Evolutionary conservation across 53 echinoderm and acorn worm genomes (phyloP).

Genomic region (Luidia sarsii): DNA sequence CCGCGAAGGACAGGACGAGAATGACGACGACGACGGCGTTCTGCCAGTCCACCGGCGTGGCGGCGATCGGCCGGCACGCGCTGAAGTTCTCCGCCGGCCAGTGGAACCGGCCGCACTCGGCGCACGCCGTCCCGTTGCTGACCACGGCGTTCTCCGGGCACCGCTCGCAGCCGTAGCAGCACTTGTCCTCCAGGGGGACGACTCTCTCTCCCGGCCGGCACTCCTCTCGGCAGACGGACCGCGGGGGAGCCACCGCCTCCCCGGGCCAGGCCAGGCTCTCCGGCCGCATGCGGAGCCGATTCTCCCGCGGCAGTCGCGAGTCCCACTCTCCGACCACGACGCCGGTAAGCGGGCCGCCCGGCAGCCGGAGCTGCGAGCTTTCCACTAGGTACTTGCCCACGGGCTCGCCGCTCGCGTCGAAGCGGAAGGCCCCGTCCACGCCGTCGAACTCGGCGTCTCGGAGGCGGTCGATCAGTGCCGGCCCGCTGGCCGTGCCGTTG

Average conservation of each 20-base stretch:
- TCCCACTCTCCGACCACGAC: conserved; percentile 50
- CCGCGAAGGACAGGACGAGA: conserved; percentile 15
- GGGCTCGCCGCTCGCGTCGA: conserved; percentile 58
- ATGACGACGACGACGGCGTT: conserved; percentile 26
- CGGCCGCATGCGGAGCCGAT: conserved; percentile 4
- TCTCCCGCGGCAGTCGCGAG: not conserved
- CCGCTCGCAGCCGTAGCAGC: conserved; percentile 51
- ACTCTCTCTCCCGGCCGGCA: conserved; percentile 48
- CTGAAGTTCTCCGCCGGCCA: conserved; percentile 73
- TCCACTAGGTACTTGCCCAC: conserved; percentile 44
- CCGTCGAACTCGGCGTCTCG: conserved; percentile 33
- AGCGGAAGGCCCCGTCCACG: conserved; percentile 32
- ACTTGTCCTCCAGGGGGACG: conserved; percentile 46
- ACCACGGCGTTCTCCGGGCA: conserved; percentile 43
- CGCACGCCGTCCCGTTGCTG: conserved; percentile 48
- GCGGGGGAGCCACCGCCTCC: conserved; percentile 17
- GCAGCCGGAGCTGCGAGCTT: conserved; percentile 1
- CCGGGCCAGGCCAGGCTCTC: not conserved
- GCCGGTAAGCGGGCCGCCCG: not conserved
- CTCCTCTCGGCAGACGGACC: conserved; percentile 35
- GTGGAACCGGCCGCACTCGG: conserved; percentile 52
- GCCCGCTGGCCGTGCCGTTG: conserved; percentile 30
- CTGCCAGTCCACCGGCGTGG: conserved; percentile 49
- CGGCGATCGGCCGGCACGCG: conserved; percentile 50
- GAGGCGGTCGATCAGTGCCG: conserved; percentile 27